Evolutionary conservation across 2,888 invertebrate genomes (phyloP).

Genomic region (Coleophora deauratella): DNA sequence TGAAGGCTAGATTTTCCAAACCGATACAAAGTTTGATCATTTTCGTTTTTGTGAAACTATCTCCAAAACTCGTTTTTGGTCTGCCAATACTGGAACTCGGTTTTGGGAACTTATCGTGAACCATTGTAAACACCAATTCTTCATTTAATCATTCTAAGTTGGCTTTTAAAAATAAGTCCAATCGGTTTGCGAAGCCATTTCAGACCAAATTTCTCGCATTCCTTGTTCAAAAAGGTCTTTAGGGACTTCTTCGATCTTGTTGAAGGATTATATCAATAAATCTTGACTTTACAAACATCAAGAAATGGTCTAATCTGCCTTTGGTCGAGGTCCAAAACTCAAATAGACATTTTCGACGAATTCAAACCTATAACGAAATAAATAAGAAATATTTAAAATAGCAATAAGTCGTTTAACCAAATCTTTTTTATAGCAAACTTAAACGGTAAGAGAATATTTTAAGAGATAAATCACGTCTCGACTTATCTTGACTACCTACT

Average conservation of each 20-base stretch:
- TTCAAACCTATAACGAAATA: slow-evolving; percentile 7
- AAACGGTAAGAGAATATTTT: slow-evolving; percentile 1
- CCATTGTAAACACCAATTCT: too few relatives aligned
- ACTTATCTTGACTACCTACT: background rate
- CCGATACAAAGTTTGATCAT: background rate
- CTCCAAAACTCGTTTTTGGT: too few relatives aligned
- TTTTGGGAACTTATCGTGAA: too few relatives aligned
- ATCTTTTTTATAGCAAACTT: background rate
- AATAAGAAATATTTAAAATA: background rate
- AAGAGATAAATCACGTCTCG: background rate
- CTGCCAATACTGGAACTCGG: too few relatives aligned
- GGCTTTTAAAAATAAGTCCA: too few relatives aligned
- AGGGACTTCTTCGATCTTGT: too few relatives aligned
- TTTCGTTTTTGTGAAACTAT: too few relatives aligned
- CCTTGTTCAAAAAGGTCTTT: too few relatives aligned
- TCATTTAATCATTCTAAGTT: too few relatives aligned
- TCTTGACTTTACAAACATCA: slow-evolving; percentile 7
- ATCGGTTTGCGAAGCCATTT: too few relatives aligned
- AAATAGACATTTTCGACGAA: slow-evolving; percentile 8
- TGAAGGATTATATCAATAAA: slow-evolving; percentile 4
- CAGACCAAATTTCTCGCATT: too few relatives aligned
- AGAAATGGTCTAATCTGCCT: slow-evolving; percentile 7
- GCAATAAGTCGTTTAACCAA: background rate
- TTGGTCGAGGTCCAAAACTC: slow-evolving; percentile 9
- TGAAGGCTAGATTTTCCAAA: background rate